Conservation (phyloP, 2,113 vertebrate species). For the Plecturocebus donacophilus region DNA sequence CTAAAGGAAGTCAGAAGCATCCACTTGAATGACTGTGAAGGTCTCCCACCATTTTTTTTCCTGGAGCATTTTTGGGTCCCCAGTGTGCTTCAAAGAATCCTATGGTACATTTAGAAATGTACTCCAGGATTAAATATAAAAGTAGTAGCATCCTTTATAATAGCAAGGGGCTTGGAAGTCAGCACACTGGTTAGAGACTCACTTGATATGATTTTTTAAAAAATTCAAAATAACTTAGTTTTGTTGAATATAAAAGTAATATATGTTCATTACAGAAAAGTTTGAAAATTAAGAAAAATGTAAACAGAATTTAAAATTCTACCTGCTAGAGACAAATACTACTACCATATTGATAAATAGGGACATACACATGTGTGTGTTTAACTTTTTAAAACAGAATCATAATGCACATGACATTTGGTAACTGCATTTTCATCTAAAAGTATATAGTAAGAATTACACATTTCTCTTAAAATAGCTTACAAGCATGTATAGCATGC, state of each 20-base stretch:
- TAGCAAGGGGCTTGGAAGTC: background rate
- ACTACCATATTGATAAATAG: background rate
- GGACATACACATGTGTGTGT: background rate
- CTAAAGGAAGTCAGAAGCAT: slow-evolving; percentile 6
- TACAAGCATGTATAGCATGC: background rate
- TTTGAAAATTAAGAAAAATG: slow-evolving; percentile 21
- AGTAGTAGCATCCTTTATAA: background rate
- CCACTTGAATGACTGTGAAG: background rate
- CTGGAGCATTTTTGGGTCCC: background rate
- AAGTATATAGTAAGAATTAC: background rate
- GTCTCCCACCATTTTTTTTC: background rate
- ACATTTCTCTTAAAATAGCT: slow-evolving; percentile 17
- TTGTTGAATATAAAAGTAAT: slow-evolving; percentile 18
- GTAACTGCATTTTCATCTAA: background rate
- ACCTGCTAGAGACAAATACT: slow-evolving; percentile 10
- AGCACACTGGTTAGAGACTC: background rate
- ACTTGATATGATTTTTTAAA: background rate
- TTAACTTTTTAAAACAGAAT: slow-evolving; percentile 46
- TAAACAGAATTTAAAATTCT: background rate
- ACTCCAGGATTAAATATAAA: background rate
- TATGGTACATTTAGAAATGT: background rate
- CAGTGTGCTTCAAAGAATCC: background rate
- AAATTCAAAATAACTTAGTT: slow-evolving; percentile 26
- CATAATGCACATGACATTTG: background rate
- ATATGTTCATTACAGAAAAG: background rate